Base-by-base conservation (phyloP, 2,888 invertebrate species). In the Pedicia rivosa region DNA sequence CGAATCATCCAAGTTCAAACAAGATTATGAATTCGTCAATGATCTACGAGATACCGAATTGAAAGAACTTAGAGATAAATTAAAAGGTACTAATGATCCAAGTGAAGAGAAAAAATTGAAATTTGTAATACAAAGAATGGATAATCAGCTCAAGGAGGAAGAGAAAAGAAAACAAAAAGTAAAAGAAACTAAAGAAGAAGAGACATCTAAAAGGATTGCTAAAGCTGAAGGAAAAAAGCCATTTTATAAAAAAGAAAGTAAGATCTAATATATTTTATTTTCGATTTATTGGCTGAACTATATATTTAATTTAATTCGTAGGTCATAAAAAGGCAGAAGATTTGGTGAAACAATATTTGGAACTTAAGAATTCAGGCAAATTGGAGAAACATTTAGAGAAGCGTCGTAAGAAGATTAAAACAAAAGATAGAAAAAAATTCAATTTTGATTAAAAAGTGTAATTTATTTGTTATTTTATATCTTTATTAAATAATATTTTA, bases 331-430 rank as follows among this genome's bases (percentile, higher is more conserved):
- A 76, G 40, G 69, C 84, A 3, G 67, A 79, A 43, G 71, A 77
- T 20, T 59, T 90, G 30, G 78, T 88, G 2, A 70, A 75, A 24
- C 78, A 87, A 53, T 91, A 78, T 52, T 80, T 83, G 44, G 75
- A 79, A 34, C 55, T 91, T 32, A 87, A 88, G 57, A 71, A 75
- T 35, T 64, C 70, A 0, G 84, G 86, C 8, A 77, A 77, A 49
- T 57, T 91, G 2, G 75, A 78, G 44, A 77, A 86, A 45, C 87
- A 90, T 52, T 70, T 91, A 44, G 76, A 78, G 48, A 77, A 82
- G 43, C 68, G 82, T 39, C 70, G 81, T 14, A 87, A 86, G 54
- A 87, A 84, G 56, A 68, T 78, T 33, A 51, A 54, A 0, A 50
- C 58, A 30, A 61, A 59, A 44, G 60, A 62, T 43, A 55, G 62